Conservation (phyloP, 2,888 invertebrate species). For the Epirrita christyi region DNA sequence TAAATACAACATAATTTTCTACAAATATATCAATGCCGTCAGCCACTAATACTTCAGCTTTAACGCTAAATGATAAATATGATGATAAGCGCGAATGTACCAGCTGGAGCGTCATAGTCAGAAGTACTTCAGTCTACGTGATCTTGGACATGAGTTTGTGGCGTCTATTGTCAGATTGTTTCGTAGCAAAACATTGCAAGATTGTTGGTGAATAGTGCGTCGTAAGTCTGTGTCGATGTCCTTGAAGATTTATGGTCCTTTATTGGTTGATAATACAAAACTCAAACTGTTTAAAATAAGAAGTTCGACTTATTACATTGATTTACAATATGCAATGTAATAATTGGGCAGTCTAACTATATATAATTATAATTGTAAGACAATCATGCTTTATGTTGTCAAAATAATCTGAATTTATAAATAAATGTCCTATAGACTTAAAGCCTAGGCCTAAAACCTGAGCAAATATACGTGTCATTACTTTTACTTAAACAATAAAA, state of each 20-base stretch:
- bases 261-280: not conserved
- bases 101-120: conserved; percentile 7
- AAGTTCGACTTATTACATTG: no score
- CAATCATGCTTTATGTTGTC: no score
- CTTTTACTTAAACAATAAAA: not conserved
- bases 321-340: no score
- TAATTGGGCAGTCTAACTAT: no score
- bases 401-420: no score
- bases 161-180: conserved; percentile 2
- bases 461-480: not conserved
- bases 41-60: conserved; percentile 8
- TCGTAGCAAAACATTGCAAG: not conserved
- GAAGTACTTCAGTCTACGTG: conserved; percentile 37
- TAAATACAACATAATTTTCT: not conserved
- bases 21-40: not conserved
- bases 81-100: conserved; percentile 18
- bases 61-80: conserved; percentile 13
- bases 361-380: no score
- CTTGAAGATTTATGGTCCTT: not conserved
- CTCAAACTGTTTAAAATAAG: not conserved
- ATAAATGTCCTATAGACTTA: no score
- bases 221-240: conserved; percentile 1
- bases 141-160: conserved; percentile 34
- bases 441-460: not conserved
- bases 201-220: not conserved